phyloP scores from a whole-genome alignment of 2,113 vertebrate genomes.

The Sclerurus mexicanus region DNA sequence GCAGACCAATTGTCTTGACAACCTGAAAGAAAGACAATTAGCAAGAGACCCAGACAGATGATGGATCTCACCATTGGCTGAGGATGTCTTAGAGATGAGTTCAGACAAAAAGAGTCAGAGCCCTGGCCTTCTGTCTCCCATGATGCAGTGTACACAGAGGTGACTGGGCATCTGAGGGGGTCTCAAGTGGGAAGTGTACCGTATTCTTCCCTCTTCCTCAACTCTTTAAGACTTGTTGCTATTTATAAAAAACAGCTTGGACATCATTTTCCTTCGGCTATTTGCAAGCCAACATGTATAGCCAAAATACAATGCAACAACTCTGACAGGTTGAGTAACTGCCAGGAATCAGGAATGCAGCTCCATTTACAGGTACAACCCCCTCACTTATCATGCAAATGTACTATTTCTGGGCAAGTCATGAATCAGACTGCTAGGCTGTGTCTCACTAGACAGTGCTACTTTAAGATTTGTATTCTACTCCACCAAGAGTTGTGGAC shows the following conservation, averaged over 20 bases:
- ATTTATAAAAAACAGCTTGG: background rate
- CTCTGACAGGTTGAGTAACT: background rate
- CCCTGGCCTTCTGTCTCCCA: background rate
- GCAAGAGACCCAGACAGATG: background rate
- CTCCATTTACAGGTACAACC: background rate
- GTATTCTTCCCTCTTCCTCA: background rate
- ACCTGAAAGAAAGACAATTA: slow-evolving; percentile 76
- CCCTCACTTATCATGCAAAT: background rate
- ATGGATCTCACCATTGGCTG: background rate
- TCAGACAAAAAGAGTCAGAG: background rate
- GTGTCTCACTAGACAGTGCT: background rate
- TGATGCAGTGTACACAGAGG: background rate
- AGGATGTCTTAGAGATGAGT: rapidly evolving
- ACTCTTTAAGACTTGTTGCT: background rate
- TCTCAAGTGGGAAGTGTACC: background rate
- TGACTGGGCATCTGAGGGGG: rapidly evolving
- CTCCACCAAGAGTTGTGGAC: background rate
- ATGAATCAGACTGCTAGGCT: background rate
- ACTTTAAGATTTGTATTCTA: background rate
- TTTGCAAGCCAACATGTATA: background rate
- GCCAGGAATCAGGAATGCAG: background rate
- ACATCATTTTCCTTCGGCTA: background rate
- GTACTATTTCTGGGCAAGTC: background rate
- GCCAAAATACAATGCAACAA: background rate
- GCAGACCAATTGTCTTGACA: slow-evolving; percentile 95